Evolutionary conservation across 2,113 vertebrate genomes (phyloP), one percentile per base, ranked within the genome.

Genomic region (Excalfactoria chinensis): DNA sequence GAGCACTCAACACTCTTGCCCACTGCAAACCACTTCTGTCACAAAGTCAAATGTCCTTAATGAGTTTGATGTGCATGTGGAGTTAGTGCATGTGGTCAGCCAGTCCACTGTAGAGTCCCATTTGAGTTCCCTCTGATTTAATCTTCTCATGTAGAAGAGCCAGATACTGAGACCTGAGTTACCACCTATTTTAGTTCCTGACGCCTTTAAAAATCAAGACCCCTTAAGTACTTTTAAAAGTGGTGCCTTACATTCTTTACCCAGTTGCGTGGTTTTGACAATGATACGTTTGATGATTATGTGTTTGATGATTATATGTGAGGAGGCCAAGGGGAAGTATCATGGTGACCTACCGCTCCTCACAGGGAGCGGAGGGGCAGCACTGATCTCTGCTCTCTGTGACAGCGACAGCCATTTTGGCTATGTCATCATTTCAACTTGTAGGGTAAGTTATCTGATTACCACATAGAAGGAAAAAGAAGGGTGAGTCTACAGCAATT

Each of bases 1-100:
- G 0, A 25, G 46, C 44, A 58, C 35, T 26, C 34, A 60, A 10
- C 0, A 0, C 22, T 64, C 26, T 35, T 26, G 32, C 35, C 83
- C 63, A 70, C 1, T 13, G 4, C 23, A 70, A 82, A 51, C 6
- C 35, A 44, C 30, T 85, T 85, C 22, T 70, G 46, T 19, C 55
- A 63, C 21, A 30, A 1, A 67, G 21, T 59, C 30, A 76, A 94
- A 77, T 8, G 0, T 30, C 55, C 59, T 70, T 41, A 37, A 28
- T 15, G 56, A 19, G 55, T 63, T 83, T 16, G 35, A 23, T 6
- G 11, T 44, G 63, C 4, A 49, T 12, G 60, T 1, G 66, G 63
- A 37, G 5, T 40, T 59, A 64, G 37, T 15, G 30, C n/a, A n/a
- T n/a, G 10, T 60, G 53, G 86, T 37, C 15, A 13, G 41, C 20